A percentile compares a stretch with the other conserved stretches of the same genome.
Evolutionary conservation across 2,113 vertebrate species (phyloP).

Genomic region (Jacana jacana): DNA sequence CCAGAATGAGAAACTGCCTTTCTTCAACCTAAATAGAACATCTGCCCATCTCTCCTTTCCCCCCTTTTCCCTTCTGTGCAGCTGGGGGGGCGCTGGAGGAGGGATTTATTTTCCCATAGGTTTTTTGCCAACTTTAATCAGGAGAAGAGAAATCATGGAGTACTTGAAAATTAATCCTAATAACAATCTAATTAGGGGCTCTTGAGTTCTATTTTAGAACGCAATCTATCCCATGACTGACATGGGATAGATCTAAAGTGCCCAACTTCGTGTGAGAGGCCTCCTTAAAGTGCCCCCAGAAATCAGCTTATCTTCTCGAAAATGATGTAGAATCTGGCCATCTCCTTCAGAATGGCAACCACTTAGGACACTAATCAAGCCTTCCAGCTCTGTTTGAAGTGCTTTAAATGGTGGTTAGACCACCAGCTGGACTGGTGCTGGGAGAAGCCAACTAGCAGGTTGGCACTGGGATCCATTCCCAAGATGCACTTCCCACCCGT

Average conservation of each 20-base stretch:
- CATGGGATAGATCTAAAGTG: constrained; percentile 2
- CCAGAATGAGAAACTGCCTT: background rate
- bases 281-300: background rate
- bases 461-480: background rate
- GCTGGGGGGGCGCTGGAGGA: background rate
- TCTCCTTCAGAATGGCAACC: background rate
- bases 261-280: background rate
- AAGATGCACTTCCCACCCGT: fast-evolving
- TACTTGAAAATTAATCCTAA: constrained; percentile 57
- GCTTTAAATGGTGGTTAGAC: background rate
- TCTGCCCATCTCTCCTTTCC: background rate
- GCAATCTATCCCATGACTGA: constrained; percentile 46
- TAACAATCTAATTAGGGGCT: constrained; percentile 41
- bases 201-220: constrained; percentile 39
- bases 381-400: background rate
- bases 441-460: background rate
- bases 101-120: too few relatives aligned
- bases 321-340: background rate
- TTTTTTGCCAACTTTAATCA: constrained; percentile 37
- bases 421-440: background rate
- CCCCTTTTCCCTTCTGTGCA: background rate
- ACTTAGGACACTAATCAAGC: background rate
- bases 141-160: background rate
- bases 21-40: background rate
- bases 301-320: background rate